These are phyloP conservation scores for Aethes cnicana DNA, from an alignment of 2,888 invertebrate genomes.

Conservation along the genomic window DNA sequence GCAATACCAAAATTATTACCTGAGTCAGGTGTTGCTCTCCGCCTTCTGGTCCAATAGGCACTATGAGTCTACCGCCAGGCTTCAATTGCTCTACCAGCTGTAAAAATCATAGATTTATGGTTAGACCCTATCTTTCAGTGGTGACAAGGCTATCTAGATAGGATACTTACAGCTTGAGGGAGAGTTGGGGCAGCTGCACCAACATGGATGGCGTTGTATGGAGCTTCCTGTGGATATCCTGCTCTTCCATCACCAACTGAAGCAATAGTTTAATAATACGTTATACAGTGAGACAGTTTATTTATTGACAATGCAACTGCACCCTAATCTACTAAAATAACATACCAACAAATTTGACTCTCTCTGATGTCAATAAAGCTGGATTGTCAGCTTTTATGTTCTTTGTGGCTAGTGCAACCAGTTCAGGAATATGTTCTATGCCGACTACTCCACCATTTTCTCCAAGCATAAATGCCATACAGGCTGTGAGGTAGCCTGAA, in stretches of 20 bases:
- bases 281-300: too few species aligned
- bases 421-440: slow-evolving; percentile 94
- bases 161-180: slow-evolving; percentile 85
- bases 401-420: slow-evolving; percentile 87
- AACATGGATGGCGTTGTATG: slow-evolving; percentile 96
- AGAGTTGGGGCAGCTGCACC: slow-evolving; percentile 92
- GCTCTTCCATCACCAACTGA: slow-evolving; percentile 94
- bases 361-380: slow-evolving; percentile 85
- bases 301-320: too few species aligned
- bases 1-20: too few species aligned
- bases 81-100: slow-evolving; percentile 93
- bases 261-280: slow-evolving; percentile 34
- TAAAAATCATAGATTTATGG: slow-evolving; percentile 33
- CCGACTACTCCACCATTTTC: slow-evolving; percentile 87
- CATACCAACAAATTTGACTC: slow-evolving; percentile 87
- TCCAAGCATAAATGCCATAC: slow-evolving; percentile 93
- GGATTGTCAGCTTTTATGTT: slow-evolving; percentile 91
- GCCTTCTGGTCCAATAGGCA: slow-evolving; percentile 94
- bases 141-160: neutral
- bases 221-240: slow-evolving; percentile 88
- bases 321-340: too few species aligned
- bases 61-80: slow-evolving; percentile 94
- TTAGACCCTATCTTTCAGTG: too few species aligned
- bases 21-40: slow-evolving; percentile 93
- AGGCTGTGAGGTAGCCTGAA: slow-evolving; percentile 95